These are phyloP conservation scores for Bombus terrestris DNA, from an alignment of 1,140 invertebrate species.

Conservation along the genomic window DNA sequence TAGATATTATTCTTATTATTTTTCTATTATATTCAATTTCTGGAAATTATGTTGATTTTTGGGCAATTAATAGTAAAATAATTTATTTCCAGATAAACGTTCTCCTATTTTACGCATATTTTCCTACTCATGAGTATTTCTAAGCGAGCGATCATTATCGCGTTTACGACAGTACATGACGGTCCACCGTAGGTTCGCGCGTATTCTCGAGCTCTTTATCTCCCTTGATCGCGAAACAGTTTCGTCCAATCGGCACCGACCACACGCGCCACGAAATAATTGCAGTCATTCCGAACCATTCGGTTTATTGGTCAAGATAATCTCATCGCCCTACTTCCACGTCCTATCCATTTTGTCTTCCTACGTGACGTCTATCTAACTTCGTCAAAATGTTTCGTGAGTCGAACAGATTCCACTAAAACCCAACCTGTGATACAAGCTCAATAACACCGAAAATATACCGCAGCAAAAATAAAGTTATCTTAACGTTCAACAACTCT, in stretches of 20 bases:
- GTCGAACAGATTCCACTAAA: background rate
- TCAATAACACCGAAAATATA: background rate
- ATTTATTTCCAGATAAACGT: background rate
- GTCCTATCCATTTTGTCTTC: slow-evolving; percentile 74
- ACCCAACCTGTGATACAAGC: no score
- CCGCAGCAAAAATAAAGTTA: background rate
- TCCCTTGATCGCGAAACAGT: slow-evolving; percentile 58
- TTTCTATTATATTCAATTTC: background rate
- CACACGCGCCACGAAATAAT: slow-evolving; percentile 78
- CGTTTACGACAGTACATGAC: background rate
- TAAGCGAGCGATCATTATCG: slow-evolving; percentile 3
- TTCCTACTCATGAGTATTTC: background rate
- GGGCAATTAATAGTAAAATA: background rate
- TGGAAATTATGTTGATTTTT: background rate
- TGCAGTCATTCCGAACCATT: slow-evolving; percentile 79
- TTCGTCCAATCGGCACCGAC: slow-evolving; percentile 56
- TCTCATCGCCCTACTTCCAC: slow-evolving; percentile 77
- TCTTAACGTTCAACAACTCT: background rate
- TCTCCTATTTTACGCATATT: background rate
- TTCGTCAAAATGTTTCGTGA: background rate
- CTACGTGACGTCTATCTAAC: slow-evolving; percentile 71
- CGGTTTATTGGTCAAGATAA: slow-evolving; percentile 78
- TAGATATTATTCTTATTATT: background rate
- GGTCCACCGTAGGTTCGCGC: slow-evolving; percentile 24
- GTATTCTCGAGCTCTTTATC: slow-evolving; percentile 46